Conservation (phyloP, 2,797 vertebrate species). For the Esox masquinongy region DNA sequence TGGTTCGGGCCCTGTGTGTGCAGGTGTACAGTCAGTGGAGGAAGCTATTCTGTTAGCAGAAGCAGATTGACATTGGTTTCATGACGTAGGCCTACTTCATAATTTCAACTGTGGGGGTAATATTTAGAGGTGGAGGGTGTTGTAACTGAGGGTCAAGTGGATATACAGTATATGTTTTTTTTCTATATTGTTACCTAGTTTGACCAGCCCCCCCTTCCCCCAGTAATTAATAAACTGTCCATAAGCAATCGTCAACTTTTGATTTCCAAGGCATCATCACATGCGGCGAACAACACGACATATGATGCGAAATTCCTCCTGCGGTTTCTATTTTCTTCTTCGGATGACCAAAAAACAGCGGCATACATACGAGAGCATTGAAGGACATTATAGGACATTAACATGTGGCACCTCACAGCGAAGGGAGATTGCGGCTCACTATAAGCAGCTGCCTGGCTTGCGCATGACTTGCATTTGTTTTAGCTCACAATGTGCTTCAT, state of each 20-base stretch:
- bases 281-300: neutral
- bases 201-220: too few species aligned
- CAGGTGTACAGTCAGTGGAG: too few species aligned
- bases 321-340: neutral
- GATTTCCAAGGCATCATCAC: neutral
- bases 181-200: too few species aligned
- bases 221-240: too few species aligned
- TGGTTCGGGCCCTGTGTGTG: too few species aligned
- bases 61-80: too few species aligned
- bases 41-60: too few species aligned
- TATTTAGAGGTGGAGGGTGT: too few species aligned
- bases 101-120: too few species aligned
- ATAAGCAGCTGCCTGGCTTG: constrained; percentile 39
- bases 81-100: too few species aligned
- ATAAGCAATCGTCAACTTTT: neutral
- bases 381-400: constrained; percentile 22
- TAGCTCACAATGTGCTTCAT: constrained; percentile 57
- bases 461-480: constrained; percentile 68
- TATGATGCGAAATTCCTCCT: neutral
- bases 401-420: constrained; percentile 37
- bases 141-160: too few species aligned
- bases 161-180: too few species aligned
- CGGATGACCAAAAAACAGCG: neutral
- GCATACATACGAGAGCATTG: neutral
- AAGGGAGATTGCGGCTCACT: constrained; percentile 27